Evolutionary conservation across 2,797 vertebrate genomes (phyloP), one percentile per base, ranked within the genome.

Genomic region (Tragelaphus oryx): DNA sequence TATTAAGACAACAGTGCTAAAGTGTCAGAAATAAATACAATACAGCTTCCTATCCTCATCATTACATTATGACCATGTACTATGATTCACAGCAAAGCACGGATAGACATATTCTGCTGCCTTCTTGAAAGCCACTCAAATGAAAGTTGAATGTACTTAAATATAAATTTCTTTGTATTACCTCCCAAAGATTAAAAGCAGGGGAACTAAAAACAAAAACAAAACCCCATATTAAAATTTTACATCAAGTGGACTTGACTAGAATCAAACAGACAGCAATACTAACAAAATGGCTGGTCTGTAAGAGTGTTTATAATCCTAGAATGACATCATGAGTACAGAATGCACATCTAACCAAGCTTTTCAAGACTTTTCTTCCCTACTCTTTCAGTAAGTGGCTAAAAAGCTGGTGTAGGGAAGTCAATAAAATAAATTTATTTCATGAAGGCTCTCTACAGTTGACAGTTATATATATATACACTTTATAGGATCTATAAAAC

Each of bases 401-500:
- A 59, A 60, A 92, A 91, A 87, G 62, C 24, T 87, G 14, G 17
- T 52, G 87, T 52, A 83, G 62, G 44, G 65, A 68, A 87, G 65
- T 7, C 55, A 20, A 87, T 33, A 94, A 92, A 71, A 74, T 2
- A 54, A 59, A 80, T 65, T 94, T 96, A 93, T 74, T 93, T 93
- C 65, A 91, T 22, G n/a, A 89, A 55, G 26, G 10, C 30, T 89
- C 59, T 78, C 90, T 37, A 76, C 1, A 92, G 18, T 59, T 65
- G n/a, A 85, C 9, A 62, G 28, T 81, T 93, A 84, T 16, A 44
- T 55, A 85, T 4, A 59, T 90, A 68, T 54, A 41, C 4, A 37
- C 4, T 37, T 37, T 37, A 37, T 37, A 37, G 33, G 33, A 37
- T 87, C 24, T 26, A 83, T n/a, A 68, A 93, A 37, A 93, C 7